Base-by-base conservation (phyloP, 1,140 invertebrate species). In the Drosophila arizonae region DNA sequence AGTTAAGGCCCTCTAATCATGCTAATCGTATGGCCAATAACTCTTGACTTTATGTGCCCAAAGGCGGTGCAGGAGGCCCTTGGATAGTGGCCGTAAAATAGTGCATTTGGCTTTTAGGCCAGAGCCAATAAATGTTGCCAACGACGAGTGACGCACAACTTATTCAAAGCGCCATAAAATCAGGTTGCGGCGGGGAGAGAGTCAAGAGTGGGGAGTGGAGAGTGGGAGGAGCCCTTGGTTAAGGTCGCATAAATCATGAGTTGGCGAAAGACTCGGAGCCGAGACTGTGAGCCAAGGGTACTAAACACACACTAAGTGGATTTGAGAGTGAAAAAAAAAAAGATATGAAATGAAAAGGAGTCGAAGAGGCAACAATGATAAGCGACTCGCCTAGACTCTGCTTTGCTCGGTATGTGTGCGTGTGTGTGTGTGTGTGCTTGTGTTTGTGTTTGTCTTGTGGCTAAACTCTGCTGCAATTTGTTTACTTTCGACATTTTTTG, bases 291-390 rank as follows among this genome's bases (percentile, higher is more conserved):
- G 21, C 6, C 45, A 17, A 78, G 43, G 13, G 62, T 76, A 76
- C 81, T 85, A 85, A 85, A 87, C 82, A 87, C 79, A 88, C 72
- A 81, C 85, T 90, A 90, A 87, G 88, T 90, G 82, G 88, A 90
- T 90, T 90, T 89, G 72, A 58, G 75, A 77, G 55, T 28, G 48
- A 50, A 30, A 21, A 21, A 43, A 45, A 30, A 67, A 51, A n/a
- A 57, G 30, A 28, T 55, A 39, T 26, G 45, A 58, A n/a, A 33
- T 28, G 52, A 48, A 67, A 74, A 64, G 17, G 43, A 60, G 41
- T 51, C 52, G 28, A 41, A 15, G 43, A 28, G 56, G 55, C 70
- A 65, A 56, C 48, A 71, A 65, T 65, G 61, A 75, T 75, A 75
- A 75, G 72, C 72, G 62, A 70, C 45, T 51, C 36, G 36, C 2